Evolutionary conservation across 1,140 invertebrate species (phyloP).

Genomic region (Pseudomyrmex concolor): DNA sequence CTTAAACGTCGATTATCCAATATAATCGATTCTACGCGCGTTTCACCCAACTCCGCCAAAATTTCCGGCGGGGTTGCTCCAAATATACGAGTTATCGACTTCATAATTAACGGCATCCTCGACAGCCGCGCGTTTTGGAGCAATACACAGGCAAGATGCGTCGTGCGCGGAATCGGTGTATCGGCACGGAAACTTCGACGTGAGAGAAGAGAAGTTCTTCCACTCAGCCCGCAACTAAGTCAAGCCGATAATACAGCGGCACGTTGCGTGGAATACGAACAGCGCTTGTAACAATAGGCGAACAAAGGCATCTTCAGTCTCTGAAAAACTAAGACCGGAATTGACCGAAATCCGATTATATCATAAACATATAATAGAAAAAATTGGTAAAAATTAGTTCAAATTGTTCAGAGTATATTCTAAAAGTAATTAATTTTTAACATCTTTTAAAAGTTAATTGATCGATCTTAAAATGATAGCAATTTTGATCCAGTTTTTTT

Average conservation of each 20-base stretch:
- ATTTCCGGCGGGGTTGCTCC: slow-evolving; percentile 45
- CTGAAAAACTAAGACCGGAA: background rate
- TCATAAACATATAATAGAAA: background rate
- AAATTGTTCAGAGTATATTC: background rate
- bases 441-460: background rate
- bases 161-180: slow-evolving; percentile 45
- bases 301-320: background rate
- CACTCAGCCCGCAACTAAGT: slow-evolving; percentile 39
- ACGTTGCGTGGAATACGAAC: slow-evolving; percentile 47
- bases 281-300: slow-evolving; percentile 16
- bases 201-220: slow-evolving; percentile 50
- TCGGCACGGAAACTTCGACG: slow-evolving; percentile 39
- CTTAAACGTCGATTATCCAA: slow-evolving; percentile 45
- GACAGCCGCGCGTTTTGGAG: slow-evolving; percentile 11
- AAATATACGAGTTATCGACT: slow-evolving; percentile 55
- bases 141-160: slow-evolving; percentile 12
- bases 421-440: background rate
- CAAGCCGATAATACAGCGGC: slow-evolving; percentile 50
- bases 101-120: slow-evolving; percentile 52
- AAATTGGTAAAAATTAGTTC: background rate
- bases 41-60: slow-evolving; percentile 30
- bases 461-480: background rate
- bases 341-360: background rate
- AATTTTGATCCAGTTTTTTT: background rate
- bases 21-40: slow-evolving; percentile 47